phyloP scores from a whole-genome alignment of 2,797 vertebrate genomes.

The Pantherophis vulpinus region DNA sequence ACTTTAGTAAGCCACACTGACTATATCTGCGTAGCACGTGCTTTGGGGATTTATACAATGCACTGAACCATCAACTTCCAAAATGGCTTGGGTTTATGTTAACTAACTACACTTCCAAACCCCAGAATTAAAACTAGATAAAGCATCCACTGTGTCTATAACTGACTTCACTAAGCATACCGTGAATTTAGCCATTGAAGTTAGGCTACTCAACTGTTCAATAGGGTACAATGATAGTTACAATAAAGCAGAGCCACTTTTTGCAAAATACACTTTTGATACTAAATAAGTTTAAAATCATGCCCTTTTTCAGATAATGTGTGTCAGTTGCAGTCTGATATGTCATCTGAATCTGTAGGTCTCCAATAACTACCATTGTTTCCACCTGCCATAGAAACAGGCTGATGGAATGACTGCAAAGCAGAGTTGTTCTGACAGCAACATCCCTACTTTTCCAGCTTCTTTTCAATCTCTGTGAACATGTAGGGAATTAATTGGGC shows the following conservation, averaged over 20 bases:
- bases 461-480: neutral
- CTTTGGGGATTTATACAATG: neutral
- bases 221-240: neutral
- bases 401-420: neutral
- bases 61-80: neutral
- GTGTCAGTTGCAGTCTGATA: neutral
- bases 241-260: neutral
- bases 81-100: neutral
- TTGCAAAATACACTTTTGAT: neutral
- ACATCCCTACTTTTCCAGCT: neutral
- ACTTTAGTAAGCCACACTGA: neutral
- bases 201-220: neutral
- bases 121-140: neutral
- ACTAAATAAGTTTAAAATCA: neutral
- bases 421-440: neutral
- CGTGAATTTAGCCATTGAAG: neutral
- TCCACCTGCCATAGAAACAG: neutral
- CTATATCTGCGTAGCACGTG: neutral
- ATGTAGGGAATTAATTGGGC: neutral
- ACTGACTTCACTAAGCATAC: neutral
- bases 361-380: neutral
- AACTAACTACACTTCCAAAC: neutral
- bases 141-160: neutral
- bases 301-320: neutral
- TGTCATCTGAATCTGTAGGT: neutral